Evolutionary conservation across 2,888 invertebrate species (phyloP).

Genomic region (Listrodromus nycthemerus): DNA sequence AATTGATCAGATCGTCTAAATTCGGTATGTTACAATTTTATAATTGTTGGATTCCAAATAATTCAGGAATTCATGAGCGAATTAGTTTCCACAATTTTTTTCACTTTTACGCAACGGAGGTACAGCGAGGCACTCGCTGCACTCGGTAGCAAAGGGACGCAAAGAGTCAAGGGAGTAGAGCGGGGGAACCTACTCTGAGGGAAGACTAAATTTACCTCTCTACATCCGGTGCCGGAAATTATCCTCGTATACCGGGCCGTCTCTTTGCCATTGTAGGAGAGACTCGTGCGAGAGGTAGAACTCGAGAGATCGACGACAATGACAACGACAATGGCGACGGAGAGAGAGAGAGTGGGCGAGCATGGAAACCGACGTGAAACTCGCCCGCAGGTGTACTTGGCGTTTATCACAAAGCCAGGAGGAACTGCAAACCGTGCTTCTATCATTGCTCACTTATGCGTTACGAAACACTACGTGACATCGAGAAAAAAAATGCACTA

Average conservation of each 20-base stretch:
- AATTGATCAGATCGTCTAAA: too few species aligned
- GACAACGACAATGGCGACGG: conserved; percentile 4
- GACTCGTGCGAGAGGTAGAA: conserved; percentile 21
- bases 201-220: conserved; percentile 67
- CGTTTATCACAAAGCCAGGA: conserved; percentile 43
- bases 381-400: conserved; percentile 40
- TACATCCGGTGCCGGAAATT: conserved; percentile 68
- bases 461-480: neutral
- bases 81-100: neutral
- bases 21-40: too few species aligned
- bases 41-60: too few species aligned
- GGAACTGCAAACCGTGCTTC: conserved; percentile 1
- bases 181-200: conserved; percentile 27
- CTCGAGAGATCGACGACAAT: conserved; percentile 51
- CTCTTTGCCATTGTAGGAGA: conserved; percentile 28
- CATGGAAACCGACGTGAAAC: neutral
- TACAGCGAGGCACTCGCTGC: neutral
- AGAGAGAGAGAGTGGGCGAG: conserved; percentile 7
- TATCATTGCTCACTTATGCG: neutral
- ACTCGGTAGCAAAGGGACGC: neutral
- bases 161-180: neutral
- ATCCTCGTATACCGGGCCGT: conserved; percentile 54
- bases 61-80: too few species aligned
- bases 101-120: neutral
- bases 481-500: neutral